These are phyloP conservation scores for Sisyra terminalis DNA, from an alignment of 2,888 invertebrate species.

Conservation along the genomic window DNA sequence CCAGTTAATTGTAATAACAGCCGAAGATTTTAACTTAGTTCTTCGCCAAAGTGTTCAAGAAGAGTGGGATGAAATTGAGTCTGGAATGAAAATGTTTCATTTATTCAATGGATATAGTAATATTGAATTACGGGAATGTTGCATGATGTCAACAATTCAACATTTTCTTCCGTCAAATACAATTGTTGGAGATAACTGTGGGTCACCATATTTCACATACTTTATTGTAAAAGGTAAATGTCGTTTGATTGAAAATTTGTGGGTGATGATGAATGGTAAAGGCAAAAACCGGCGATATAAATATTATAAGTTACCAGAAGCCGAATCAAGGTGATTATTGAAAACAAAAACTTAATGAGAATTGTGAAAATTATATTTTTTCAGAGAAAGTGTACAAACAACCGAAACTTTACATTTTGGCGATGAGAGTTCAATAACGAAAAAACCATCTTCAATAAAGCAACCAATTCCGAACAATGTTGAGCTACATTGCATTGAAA, in stretches of 20 bases:
- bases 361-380: too few relatives aligned
- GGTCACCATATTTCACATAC: constrained; percentile 17
- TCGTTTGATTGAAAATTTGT: constrained; percentile 1
- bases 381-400: too few relatives aligned
- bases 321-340: too few relatives aligned
- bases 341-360: too few relatives aligned
- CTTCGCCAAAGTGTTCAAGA: constrained; percentile 38
- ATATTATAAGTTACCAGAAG: too few relatives aligned
- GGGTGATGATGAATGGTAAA: background rate
- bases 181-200: constrained; percentile 33
- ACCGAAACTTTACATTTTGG: too few relatives aligned
- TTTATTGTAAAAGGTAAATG: background rate
- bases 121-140: constrained; percentile 42
- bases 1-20: constrained; percentile 44
- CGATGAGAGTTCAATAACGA: too few relatives aligned
- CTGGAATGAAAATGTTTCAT: constrained; percentile 40
- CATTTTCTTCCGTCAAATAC: constrained; percentile 36
- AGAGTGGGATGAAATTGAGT: constrained; percentile 42
- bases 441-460: too few relatives aligned
- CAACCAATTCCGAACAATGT: background rate
- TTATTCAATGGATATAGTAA: constrained; percentile 46
- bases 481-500: constrained; percentile 1
- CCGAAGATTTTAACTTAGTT: constrained; percentile 42
- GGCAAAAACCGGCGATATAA: too few relatives aligned
- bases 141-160: constrained; percentile 44